Evolutionary conservation across 2,888 invertebrate species (phyloP), one percentile per base, ranked within the genome.

Genomic region (Suillia variegata): DNA sequence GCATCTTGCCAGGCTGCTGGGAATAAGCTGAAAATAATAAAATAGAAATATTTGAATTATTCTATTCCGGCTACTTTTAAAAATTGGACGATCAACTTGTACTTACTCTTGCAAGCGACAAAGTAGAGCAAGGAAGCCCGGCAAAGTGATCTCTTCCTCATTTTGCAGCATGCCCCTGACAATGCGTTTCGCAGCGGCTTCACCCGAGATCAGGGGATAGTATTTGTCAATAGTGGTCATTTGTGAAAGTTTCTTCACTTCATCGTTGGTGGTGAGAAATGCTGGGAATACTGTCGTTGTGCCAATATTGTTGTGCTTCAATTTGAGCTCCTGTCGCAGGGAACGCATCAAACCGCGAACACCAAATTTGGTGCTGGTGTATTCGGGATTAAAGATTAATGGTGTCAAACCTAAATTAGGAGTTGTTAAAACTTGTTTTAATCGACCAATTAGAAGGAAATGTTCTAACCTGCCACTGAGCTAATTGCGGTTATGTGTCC

Each of bases 401-500:
- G 73, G 61, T 0, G 67, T 0, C 0, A 71, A 1, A 1, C 65
- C 77, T 77, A 15, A n/a, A n/a, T n/a, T n/a, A n/a, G n/a, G n/a
- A n/a, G n/a, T n/a, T n/a, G n/a, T n/a, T n/a, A n/a, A n/a, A n/a
- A n/a, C n/a, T n/a, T n/a, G n/a, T n/a, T n/a, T n/a, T n/a, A n/a
- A n/a, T n/a, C n/a, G n/a, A n/a, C n/a, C n/a, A n/a, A n/a, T n/a
- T n/a, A n/a, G n/a, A n/a, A n/a, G n/a, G n/a, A n/a, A 26, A 26
- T 6, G 26, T 26, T 6, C 26, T 59, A 68, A 69, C 81, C 71
- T 2, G 73, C 66, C 1, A 74, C 22, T 0, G 83, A 83, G 2
- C 74, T 71, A 6, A 83, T 77, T 2, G 77, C 78, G 0, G 83
- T 77, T 34, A 83, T 74, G 58, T 81, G 77, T 0, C 83, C 83